Evolutionary conservation across 2,888 invertebrate species (phyloP), one percentile per base, ranked within the genome.

Genomic region (Iphiclides podalirius): DNA sequence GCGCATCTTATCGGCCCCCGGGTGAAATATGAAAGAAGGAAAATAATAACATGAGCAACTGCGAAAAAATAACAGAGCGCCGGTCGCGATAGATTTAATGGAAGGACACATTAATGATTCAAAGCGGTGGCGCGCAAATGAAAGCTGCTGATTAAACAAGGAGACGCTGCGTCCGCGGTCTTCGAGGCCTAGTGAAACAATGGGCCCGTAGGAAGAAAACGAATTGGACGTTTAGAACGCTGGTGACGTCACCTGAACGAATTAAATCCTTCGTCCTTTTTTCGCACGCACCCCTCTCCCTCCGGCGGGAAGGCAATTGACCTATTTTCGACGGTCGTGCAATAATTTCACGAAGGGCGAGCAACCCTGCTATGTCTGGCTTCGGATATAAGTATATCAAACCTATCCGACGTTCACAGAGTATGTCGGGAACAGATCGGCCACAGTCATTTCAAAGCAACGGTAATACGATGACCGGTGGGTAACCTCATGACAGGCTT

Each of bases 201-300:
- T 75, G 73, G 68, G 64, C 52, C 60, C 65, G 73, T 76, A 82
- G 20, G 20, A 80, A 76, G 72, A 75, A 79, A 79, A 73, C 71
- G 73, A 73, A 67, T 66, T 68, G 68, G 67, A 69, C 75, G 70
- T 70, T 77, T 77, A 79, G 80, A 80, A 75, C 74, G 70, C 70
- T 66, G 66, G 73, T 86, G 82, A 84, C 86, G 85, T 86, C 85
- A 86, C 85, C 79, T 83, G 82, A 79, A 73, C 75, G 83, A 82
- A 82, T 84, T 79, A 83, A 75, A 69, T 66, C 64, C 61, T 70
- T 72, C 59, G 54, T 82, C 84, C 70, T 67, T 77, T 57, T 83
- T 74, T 56, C 66, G 58, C 79, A 52, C 54, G 45, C 40, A 47
- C 68, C 58, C 59, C 61, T 80, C 81, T 74, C 83, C 56, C 70